Percentiles rank a stretch among this genome's conserved stretches.
phyloP scores from a whole-genome alignment of 1,140 invertebrate genomes.

The Eubasilissa regina region DNA sequence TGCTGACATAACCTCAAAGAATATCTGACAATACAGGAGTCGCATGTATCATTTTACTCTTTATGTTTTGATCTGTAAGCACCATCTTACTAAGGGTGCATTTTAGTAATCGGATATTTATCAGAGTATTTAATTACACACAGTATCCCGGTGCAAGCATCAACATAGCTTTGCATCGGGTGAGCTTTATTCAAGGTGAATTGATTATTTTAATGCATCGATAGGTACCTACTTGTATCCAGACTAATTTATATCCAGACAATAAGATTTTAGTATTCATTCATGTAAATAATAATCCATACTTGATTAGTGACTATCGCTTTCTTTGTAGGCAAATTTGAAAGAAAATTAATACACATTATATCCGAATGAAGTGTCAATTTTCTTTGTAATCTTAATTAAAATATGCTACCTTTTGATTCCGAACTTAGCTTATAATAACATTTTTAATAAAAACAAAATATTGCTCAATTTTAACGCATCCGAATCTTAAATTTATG shows the following conservation, averaged over 20 bases:
- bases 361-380: neutral
- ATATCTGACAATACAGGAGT: constrained; percentile 30
- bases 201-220: neutral
- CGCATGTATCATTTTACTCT: constrained; percentile 34
- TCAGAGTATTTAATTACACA: constrained; percentile 21
- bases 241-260: too few species aligned
- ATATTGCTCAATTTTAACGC: too few species aligned
- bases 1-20: constrained; percentile 14
- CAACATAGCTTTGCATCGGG: constrained; percentile 1
- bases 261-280: too few species aligned
- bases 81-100: constrained; percentile 12
- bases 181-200: constrained; percentile 12
- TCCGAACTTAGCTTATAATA: too few species aligned
- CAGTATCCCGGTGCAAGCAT: neutral
- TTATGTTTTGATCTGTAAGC: constrained; percentile 32
- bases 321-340: too few species aligned
- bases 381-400: neutral
- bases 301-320: too few species aligned
- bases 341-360: too few species aligned
- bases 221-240: too few species aligned
- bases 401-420: neutral
- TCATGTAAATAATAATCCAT: too few species aligned
- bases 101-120: constrained; percentile 38
- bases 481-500: too few species aligned
- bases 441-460: too few species aligned